Percentiles rank a stretch among this genome's conserved stretches.
Conservation (phyloP, 92 coral and sea anemone species). For the Pocillopora grandis region DNA sequence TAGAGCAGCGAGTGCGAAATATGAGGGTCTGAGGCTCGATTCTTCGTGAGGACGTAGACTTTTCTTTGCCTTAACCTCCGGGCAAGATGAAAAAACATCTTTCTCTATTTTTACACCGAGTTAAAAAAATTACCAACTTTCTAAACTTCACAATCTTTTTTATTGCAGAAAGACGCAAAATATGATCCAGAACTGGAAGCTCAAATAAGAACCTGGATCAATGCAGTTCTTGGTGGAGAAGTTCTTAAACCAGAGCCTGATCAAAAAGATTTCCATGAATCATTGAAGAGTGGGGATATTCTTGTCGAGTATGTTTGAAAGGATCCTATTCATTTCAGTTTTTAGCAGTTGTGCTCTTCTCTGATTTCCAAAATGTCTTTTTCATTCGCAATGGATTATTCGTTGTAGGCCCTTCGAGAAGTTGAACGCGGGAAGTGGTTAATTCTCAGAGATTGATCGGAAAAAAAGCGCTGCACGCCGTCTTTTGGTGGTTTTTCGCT, state of each 20-base stretch:
- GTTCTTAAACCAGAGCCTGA: slow-evolving; percentile 50
- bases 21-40: too few relatives aligned
- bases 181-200: slow-evolving; percentile 73
- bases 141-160: background rate
- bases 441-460: too few relatives aligned
- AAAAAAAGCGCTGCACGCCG: too few relatives aligned
- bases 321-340: background rate
- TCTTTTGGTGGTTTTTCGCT: too few relatives aligned
- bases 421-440: too few relatives aligned
- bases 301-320: slow-evolving; percentile 51
- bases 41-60: too few relatives aligned
- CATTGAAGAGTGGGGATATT: slow-evolving; percentile 66
- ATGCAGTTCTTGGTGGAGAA: slow-evolving; percentile 59
- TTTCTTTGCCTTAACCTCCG: too few relatives aligned
- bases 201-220: slow-evolving; percentile 67
- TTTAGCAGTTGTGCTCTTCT: background rate
- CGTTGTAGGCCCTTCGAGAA: too few relatives aligned
- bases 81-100: background rate
- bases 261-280: slow-evolving; percentile 55
- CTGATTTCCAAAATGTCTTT: too few relatives aligned
- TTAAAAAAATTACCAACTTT: background rate
- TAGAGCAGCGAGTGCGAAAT: too few relatives aligned
- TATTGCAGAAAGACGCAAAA: slow-evolving; percentile 77
- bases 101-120: background rate
- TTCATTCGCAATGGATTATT: too few relatives aligned